Evolutionary conservation across 2,797 vertebrate species (phyloP).

Genomic region (Picus viridis): DNA sequence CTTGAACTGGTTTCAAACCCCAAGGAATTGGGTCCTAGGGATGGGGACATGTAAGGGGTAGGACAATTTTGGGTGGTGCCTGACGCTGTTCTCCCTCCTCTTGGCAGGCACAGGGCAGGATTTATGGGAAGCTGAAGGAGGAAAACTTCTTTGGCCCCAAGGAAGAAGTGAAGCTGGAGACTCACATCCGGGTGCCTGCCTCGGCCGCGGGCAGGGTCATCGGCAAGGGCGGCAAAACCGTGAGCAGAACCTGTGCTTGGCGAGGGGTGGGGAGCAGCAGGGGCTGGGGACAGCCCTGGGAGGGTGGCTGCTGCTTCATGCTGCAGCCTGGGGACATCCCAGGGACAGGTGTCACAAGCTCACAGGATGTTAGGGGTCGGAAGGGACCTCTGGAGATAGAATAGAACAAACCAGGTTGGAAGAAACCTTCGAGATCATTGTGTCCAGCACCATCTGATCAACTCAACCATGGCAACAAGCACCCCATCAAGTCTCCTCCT

Average conservation of each 20-base stretch:
- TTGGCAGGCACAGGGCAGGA: constrained; percentile 89
- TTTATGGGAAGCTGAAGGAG: constrained; percentile 95
- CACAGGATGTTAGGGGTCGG: no score
- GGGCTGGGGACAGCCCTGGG: neutral
- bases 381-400: no score
- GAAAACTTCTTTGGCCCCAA: constrained; percentile 97
- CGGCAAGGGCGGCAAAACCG: constrained; percentile 96
- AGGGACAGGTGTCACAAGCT: neutral
- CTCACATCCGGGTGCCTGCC: constrained; percentile 95
- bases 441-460: no score
- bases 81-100: neutral
- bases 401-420: no score
- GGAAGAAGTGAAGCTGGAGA: constrained; percentile 96
- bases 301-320: neutral
- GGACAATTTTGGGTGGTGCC: rapidly evolving
- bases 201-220: constrained; percentile 93
- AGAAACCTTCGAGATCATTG: no score
- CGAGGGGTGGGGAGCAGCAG: neutral
- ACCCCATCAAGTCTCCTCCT: no score
- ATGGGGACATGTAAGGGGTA: rapidly evolving
- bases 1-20: neutral
- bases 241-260: constrained; percentile 54
- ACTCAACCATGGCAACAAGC: no score
- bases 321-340: neutral
- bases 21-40: neutral